Base-by-base conservation (phyloP, 1,140 invertebrate genomes). In the Formica exsecta region DNA sequence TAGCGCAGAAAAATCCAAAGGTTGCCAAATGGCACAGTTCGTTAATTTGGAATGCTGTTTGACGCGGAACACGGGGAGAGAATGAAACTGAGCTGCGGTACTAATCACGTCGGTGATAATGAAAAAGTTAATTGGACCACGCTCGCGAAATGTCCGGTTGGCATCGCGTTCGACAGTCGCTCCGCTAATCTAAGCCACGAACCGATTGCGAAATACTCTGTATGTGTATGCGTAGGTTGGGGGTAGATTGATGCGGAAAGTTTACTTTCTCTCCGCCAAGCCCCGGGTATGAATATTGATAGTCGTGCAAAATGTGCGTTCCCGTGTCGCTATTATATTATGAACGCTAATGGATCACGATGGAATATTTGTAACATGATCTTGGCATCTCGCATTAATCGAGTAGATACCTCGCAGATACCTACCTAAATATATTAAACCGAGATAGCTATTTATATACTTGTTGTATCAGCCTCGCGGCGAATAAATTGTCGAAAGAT, bases 101-200 rank as follows among this genome's bases (percentile, higher is more conserved):
- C 76, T 44, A 74, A 73, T 79, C 84, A 68, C 76, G 84, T 79
- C 48, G 29, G 71, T 51, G 22, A 86, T 86, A 90, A 89, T 87
- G 89, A 90, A 90, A 90, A 90, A 89, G 87, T 90, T 90, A 90
- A 90, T 90, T 90, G 85, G 68, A 32, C 87, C 54, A 54, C 75
- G 66, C 71, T 86, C 22, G 77, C 70, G 51, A 86, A 89, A 84
- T 86, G 59, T 48, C 44, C 71, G 59, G 62, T 62, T 66, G 59
- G 44, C 61, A 32, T 64, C 73, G 32, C 68, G 80, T 61, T 89
- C 70, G 29, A 77, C 44, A 48, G 36, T 57, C 66, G 44, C 54
- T 25, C 9, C 62, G 29, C 29, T 38, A 65, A 54, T 75, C 41
- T 32, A 54, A 85, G 19, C 65, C 13, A 29, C n/a, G 29, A 38